These are phyloP conservation scores for Diplodus sargus DNA, from an alignment of 2,797 vertebrate genomes.

Conservation along the genomic window DNA sequence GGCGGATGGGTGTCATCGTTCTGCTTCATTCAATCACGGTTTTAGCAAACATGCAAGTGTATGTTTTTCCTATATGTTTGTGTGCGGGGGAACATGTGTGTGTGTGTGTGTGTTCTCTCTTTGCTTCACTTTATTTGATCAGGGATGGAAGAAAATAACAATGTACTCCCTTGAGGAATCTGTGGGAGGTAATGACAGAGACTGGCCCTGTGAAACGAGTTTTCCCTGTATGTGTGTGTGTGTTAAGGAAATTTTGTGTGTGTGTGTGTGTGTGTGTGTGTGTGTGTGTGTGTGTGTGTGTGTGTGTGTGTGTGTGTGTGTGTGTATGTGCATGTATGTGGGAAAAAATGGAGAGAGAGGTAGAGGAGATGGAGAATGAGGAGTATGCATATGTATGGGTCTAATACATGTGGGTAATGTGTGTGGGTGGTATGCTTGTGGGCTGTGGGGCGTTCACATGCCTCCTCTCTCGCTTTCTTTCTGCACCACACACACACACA, in stretches of 20 bases:
- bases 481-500: conserved; percentile 14
- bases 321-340: not conserved
- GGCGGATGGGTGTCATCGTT: conserved; percentile 57
- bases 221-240: conserved; percentile 34
- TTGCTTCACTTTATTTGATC: conserved; percentile 75
- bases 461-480: conserved; percentile 31
- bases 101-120: conserved; percentile 3
- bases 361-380: conserved; percentile 30
- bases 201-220: conserved; percentile 68
- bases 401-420: conserved; percentile 72
- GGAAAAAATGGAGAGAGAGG: conserved; percentile 40
- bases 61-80: conserved; percentile 36
- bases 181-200: conserved; percentile 77
- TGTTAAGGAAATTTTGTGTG: conserved; percentile 3
- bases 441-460: conserved; percentile 67
- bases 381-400: conserved; percentile 76
- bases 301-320: conserved; percentile 9
- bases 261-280: not conserved
- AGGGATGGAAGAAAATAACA: conserved; percentile 73
- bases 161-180: conserved; percentile 72
- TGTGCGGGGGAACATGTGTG: conserved; percentile 18
- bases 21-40: conserved; percentile 59
- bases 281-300: too few species aligned
- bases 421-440: conserved; percentile 73
- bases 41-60: conserved; percentile 43